A percentile compares a stretch with the other conserved stretches of the same genome.
These are phyloP conservation scores for Calephelis perditalis DNA, from an alignment of 2,888 invertebrate species.

Conservation along the genomic window DNA sequence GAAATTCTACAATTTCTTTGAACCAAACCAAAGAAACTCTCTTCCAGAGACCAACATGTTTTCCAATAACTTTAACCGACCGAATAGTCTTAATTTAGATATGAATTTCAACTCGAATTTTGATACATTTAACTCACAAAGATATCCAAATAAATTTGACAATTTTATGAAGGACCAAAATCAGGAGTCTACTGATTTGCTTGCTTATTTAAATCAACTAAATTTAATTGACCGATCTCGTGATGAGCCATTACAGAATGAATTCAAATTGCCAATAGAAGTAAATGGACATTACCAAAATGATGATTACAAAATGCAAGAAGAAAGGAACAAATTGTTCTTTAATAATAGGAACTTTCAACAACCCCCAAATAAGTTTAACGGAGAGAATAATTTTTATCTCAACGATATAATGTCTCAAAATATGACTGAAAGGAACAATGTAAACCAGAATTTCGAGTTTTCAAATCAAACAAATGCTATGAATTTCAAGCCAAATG, in stretches of 20 bases:
- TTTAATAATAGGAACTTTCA: conserved; percentile 52
- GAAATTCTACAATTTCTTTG: conserved; percentile 66
- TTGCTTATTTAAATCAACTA: conserved; percentile 57
- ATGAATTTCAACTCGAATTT: conserved; percentile 54
- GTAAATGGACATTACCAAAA: conserved; percentile 54
- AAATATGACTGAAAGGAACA: conserved; percentile 45
- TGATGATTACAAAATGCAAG: conserved; percentile 54
- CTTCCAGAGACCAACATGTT: conserved; percentile 61
- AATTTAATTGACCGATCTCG: conserved; percentile 52
- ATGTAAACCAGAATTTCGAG: conserved; percentile 54
- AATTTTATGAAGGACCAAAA: conserved; percentile 48
- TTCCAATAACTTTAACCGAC: conserved; percentile 51
- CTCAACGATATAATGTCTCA: conserved; percentile 56
- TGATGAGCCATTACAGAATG: conserved; percentile 48
- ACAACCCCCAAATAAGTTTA: conserved; percentile 48
- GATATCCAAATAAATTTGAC: conserved; percentile 53
- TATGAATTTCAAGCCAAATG: conserved; percentile 57
- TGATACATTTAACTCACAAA: conserved; percentile 45
- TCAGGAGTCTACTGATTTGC: conserved; percentile 53
- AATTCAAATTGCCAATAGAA: conserved; percentile 58
- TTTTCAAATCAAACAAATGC: conserved; percentile 47
- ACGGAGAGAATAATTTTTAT: conserved; percentile 45
- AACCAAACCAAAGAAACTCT: conserved; percentile 68
- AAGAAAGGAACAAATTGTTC: conserved; percentile 54
- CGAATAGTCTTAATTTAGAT: conserved; percentile 63